A percentile compares a stretch with the other conserved stretches of the same genome.
phyloP scores from a whole-genome alignment of 2,888 invertebrate genomes.

The Pristionchus fissidentatus region DNA sequence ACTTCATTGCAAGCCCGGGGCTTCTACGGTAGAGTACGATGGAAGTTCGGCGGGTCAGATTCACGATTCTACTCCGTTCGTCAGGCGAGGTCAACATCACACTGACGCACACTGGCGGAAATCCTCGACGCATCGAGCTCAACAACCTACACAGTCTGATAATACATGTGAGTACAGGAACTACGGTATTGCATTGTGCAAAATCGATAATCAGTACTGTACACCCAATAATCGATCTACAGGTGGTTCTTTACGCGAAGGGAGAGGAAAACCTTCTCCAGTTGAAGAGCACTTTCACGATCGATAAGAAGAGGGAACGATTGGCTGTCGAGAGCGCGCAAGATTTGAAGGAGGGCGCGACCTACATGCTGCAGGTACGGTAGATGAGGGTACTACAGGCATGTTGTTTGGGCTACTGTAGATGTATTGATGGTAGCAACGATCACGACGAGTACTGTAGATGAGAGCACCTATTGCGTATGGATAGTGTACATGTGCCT shows the following conservation, averaged over 20 bases:
- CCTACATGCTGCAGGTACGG: background rate
- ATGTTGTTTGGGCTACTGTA: no score
- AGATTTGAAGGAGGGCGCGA: background rate
- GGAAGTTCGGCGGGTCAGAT: no score
- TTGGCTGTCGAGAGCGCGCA: background rate
- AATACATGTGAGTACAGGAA: no score
- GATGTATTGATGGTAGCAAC: no score
- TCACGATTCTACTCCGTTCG: background rate
- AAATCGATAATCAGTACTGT: background rate
- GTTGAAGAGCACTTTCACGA: background rate
- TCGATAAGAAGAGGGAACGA: background rate
- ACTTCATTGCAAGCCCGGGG: no score
- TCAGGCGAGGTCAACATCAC: constrained; percentile 24
- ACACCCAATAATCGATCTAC: background rate
- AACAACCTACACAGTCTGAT: constrained; percentile 9
- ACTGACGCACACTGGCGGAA: background rate
- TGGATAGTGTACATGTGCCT: no score
- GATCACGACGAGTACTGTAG: no score
- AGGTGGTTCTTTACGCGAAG: background rate
- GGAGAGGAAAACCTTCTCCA: background rate
- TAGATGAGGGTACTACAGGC: no score
- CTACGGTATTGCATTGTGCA: background rate
- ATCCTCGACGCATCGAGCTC: background rate
- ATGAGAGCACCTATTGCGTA: no score
- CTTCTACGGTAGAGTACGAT: no score